phyloP scores from a whole-genome alignment of 2,797 vertebrate genomes.

The Tenualosa thibaudeaui region DNA sequence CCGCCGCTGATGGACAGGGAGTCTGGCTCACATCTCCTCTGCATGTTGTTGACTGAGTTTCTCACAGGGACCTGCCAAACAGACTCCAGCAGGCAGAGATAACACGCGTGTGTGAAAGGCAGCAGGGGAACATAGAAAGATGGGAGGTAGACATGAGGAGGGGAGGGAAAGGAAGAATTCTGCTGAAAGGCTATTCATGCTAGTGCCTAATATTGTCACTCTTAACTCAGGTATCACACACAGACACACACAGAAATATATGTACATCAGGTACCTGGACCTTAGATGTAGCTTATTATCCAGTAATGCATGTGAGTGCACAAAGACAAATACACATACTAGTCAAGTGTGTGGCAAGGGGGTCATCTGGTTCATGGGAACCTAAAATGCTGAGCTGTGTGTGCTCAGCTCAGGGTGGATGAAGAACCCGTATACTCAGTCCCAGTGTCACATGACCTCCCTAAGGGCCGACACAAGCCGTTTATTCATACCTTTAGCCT shows the following conservation, averaged over 20 bases:
- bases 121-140: neutral
- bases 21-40: conserved; percentile 16
- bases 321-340: neutral
- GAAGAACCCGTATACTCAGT: neutral
- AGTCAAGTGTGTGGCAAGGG: neutral
- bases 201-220: neutral
- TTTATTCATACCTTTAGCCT: neutral
- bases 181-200: neutral
- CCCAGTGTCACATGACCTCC: neutral
- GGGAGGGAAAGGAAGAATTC: conserved; percentile 27
- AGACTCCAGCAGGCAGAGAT: conserved; percentile 1
- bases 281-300: neutral
- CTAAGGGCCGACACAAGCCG: neutral
- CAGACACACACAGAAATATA: neutral
- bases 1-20: conserved; percentile 9
- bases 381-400: neutral
- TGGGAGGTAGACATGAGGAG: neutral
- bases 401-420: neutral
- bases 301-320: neutral
- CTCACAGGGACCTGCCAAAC: conserved; percentile 19
- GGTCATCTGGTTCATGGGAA: conserved; percentile 1
- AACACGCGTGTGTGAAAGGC: conserved; percentile 11
- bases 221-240: neutral
- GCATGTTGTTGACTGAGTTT: neutral
- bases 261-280: neutral